Percentiles rank a stretch among this genome's conserved stretches.
Conservation (phyloP, 2,888 invertebrate genomes). For the Phoronis australis region DNA sequence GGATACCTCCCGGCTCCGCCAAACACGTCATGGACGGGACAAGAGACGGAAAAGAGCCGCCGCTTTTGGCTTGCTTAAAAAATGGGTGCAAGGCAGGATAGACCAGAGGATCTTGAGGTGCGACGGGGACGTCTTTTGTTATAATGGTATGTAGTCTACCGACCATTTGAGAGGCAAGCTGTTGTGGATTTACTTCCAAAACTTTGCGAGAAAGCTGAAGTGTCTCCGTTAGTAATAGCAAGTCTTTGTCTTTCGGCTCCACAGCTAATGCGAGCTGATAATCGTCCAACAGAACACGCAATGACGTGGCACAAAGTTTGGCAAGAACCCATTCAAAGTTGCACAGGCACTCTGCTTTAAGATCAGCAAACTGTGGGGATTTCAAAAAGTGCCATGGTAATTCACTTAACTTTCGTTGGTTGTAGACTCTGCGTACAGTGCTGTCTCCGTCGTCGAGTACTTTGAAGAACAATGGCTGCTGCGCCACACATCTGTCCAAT, state of each 20-base stretch:
- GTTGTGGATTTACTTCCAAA: conserved; percentile 74
- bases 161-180: conserved; percentile 70
- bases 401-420: conserved; percentile 75
- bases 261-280: conserved; percentile 57
- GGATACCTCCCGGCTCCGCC: conserved; percentile 41
- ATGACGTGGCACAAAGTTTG: conserved; percentile 72
- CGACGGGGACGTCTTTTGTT: conserved; percentile 32
- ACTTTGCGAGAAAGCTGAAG: conserved; percentile 69
- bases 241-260: conserved; percentile 38
- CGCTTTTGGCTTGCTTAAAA: conserved; percentile 27
- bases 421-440: conserved; percentile 55
- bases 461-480: conserved; percentile 33
- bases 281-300: conserved; percentile 72
- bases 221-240: conserved; percentile 62
- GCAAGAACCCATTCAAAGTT: conserved; percentile 74
- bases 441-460: conserved; percentile 17
- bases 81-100: conserved; percentile 38
- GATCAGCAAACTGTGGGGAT: conserved; percentile 54
- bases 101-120: conserved; percentile 39
- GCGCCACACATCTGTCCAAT: conserved; percentile 20
- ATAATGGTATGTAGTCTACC: conserved; percentile 51
- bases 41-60: conserved; percentile 34
- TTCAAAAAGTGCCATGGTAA: conserved; percentile 73
- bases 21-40: conserved; percentile 44
- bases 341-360: conserved; percentile 67